Evolutionary conservation across 2,113 vertebrate species (phyloP).

Genomic region (Rana temporaria): DNA sequence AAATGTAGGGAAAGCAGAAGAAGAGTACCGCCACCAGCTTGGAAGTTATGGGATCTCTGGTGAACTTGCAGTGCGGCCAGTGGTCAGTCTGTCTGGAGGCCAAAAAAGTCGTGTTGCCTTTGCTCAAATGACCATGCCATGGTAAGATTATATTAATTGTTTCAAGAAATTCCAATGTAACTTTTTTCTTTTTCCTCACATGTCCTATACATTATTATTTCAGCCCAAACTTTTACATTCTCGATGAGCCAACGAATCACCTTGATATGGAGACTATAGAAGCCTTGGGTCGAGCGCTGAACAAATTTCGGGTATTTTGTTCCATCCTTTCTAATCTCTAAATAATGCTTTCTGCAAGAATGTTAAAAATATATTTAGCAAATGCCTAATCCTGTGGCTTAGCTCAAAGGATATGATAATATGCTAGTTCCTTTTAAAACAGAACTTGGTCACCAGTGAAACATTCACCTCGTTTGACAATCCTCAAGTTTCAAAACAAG

Average conservation of each 20-base stretch:
- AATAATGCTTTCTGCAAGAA: too few species aligned
- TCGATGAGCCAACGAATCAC: conserved; percentile 97
- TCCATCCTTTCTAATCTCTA: too few species aligned
- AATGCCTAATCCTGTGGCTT: too few species aligned
- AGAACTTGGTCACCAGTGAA: background rate
- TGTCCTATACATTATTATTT: conserved; percentile 44
- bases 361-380: too few species aligned
- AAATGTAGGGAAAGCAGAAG: conserved; percentile 84
- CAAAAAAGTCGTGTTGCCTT: conserved; percentile 98
- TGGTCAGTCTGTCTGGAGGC: conserved; percentile 93
- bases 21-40: conserved; percentile 96
- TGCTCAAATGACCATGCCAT: conserved; percentile 97
- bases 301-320: conserved; percentile 82
- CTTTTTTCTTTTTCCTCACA: background rate
- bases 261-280: conserved; percentile 99
- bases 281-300: conserved; percentile 89
- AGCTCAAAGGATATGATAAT: too few species aligned
- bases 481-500: too few species aligned
- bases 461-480: background rate
- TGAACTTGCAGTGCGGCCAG: conserved; percentile 88
- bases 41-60: conserved; percentile 93
- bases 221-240: conserved; percentile 97
- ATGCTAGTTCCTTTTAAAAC: too few species aligned
- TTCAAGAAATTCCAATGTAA: background rate
- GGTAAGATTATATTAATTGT: conserved; percentile 72